Evolutionary conservation across 1,140 invertebrate species (phyloP), one percentile per base, ranked within the genome.

Genomic region (Vanessa atalanta): DNA sequence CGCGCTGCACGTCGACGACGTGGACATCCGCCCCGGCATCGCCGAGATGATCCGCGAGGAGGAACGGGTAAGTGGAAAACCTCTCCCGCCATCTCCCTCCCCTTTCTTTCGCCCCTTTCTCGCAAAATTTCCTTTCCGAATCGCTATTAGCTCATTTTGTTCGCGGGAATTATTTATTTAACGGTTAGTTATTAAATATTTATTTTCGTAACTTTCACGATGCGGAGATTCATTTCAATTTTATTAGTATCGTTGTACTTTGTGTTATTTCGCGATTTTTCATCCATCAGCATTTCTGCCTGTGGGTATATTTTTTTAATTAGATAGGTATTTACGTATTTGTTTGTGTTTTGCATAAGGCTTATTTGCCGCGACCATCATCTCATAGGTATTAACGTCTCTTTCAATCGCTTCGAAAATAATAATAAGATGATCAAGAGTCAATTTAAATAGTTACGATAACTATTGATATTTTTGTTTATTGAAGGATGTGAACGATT

Each of bases 41-140:
- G 97, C 97, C 47, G 97, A 98, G 93, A 98, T 98, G 97, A 98
- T 98, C 85, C 96, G 97, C 88, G 97, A 98, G 94, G 97, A 98
- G 93, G 97, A 98, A 95, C 94, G 97, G 96, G 97, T 98, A 91
- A 97, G 97, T 97, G 73, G n/a, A 15, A 2, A 43, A 12, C 31
- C 55, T 60, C 16, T 16, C 20, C 53, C n/a, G 8, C 57, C 47
- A 63, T 20, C 67, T 43, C 63, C 66, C 84, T 83, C 83, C 83
- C 83, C 20, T 20, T 20, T 20, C 20, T 20, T 1, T 82, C 83
- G 79, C 82, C 80, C 53, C 66, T 47, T 31, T 6, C 48, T 37
- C 61, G 5, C 31, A 11, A 12, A 67, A 12, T 68, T 20, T 43
- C 9, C 37, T 43, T 43, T 43, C 37, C 37, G 37, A 43, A 43